These are phyloP conservation scores for Echinarachnius parma DNA, from an alignment of 53 echinoderm and acorn worm genomes.

Conservation along the genomic window DNA sequence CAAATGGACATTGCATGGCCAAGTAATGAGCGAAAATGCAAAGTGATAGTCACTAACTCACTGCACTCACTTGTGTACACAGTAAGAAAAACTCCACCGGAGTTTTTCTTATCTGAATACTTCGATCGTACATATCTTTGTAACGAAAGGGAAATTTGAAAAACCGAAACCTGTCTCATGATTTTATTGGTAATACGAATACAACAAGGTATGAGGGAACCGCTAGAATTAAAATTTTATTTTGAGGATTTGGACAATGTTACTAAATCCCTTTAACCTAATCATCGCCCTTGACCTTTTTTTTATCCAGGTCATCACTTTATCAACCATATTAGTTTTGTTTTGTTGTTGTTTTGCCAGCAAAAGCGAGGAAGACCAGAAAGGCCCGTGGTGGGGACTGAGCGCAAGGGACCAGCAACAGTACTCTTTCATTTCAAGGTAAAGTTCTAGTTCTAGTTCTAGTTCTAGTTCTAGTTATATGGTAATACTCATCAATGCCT, in stretches of 20 bases:
- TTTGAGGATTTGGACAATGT: background rate
- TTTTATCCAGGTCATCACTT: background rate
- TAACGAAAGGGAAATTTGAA: too few species aligned
- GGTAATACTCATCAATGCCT: too few species aligned
- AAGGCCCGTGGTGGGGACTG: slow-evolving; percentile 65
- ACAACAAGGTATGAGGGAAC: too few species aligned
- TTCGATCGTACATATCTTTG: too few species aligned
- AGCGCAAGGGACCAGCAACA: slow-evolving; percentile 82
- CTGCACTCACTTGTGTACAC: too few species aligned
- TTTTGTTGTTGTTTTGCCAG: background rate
- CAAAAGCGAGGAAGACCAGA: slow-evolving; percentile 46
- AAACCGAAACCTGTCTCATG: too few species aligned
- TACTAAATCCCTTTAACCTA: background rate
- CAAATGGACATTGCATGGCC: too few species aligned
- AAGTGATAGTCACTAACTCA: too few species aligned
- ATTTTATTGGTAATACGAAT: too few species aligned
- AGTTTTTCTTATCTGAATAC: too few species aligned
- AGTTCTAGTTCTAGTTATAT: background rate
- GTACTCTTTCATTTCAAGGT: slow-evolving; percentile 97
- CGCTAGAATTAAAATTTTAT: background rate
- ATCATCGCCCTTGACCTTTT: background rate
- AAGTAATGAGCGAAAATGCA: too few species aligned
- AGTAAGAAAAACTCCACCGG: too few species aligned
- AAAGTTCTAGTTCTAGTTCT: background rate
- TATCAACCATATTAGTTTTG: background rate